Evolutionary conservation across 2,888 invertebrate genomes (phyloP).

Genomic region (Nudaria mundana): DNA sequence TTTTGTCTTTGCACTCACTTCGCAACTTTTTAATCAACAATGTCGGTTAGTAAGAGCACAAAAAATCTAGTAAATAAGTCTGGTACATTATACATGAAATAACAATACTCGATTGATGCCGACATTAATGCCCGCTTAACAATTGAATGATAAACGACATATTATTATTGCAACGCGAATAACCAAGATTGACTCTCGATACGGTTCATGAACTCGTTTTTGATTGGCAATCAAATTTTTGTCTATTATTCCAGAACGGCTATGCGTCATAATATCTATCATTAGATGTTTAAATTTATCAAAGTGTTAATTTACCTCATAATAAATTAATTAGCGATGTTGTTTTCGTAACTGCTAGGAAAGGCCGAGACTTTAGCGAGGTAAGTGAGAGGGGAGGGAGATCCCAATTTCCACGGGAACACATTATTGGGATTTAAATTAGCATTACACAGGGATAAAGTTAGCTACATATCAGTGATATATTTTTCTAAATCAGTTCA

Average conservation of each 20-base stretch:
- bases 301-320: conserved; percentile 12
- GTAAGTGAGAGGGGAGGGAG: too few relatives aligned
- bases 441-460: too few relatives aligned
- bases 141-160: conserved; percentile 71
- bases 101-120: conserved; percentile 52
- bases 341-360: too few relatives aligned
- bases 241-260: conserved; percentile 24
- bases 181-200: conserved; percentile 46
- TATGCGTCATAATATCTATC: conserved; percentile 20
- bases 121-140: conserved; percentile 56
- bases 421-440: too few relatives aligned
- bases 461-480: too few relatives aligned
- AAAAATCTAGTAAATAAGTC: too few relatives aligned
- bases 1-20: too few relatives aligned
- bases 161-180: conserved; percentile 48
- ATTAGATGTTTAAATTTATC: conserved; percentile 12
- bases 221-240: conserved; percentile 47
- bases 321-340: conserved; percentile 20
- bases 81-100: conserved; percentile 31
- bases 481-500: too few relatives aligned
- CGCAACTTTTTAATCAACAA: too few relatives aligned
- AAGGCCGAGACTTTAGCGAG: too few relatives aligned
- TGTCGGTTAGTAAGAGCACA: too few relatives aligned
- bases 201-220: conserved; percentile 48
- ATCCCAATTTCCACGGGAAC: too few relatives aligned